phyloP scores from a whole-genome alignment of 2,797 vertebrate species.

The Danio choprae region DNA sequence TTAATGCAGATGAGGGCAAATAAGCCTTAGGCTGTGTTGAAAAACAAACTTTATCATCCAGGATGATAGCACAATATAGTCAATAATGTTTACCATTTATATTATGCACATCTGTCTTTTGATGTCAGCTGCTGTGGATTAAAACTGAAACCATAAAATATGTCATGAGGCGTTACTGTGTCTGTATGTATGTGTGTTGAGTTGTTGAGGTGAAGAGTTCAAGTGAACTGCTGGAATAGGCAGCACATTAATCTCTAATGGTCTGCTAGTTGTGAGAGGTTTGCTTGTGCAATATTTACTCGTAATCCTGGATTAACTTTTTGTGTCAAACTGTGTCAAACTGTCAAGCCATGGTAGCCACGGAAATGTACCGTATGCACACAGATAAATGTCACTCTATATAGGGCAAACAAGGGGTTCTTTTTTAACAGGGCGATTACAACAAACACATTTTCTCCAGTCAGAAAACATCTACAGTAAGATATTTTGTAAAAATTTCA shows the following conservation, averaged over 20 bases:
- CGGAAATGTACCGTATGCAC: slow-evolving; percentile 7
- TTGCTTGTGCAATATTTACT: slow-evolving; percentile 20
- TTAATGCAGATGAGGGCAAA: not conserved
- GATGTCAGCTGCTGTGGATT: slow-evolving; percentile 62
- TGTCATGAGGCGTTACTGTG: slow-evolving; percentile 6
- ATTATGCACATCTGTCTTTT: slow-evolving; percentile 56
- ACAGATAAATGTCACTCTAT: slow-evolving; percentile 26
- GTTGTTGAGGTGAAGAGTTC: slow-evolving; percentile 10
- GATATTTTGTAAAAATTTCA: too few relatives aligned
- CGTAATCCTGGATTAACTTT: slow-evolving; percentile 43
- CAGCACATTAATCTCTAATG: slow-evolving; percentile 16
- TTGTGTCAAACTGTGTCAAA: not conserved
- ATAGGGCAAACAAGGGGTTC: too few relatives aligned
- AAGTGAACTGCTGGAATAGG: not conserved
- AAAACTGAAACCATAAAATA: slow-evolving; percentile 66
- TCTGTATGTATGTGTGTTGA: slow-evolving; percentile 32
- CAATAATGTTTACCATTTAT: slow-evolving; percentile 50
- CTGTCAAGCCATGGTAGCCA: not conserved
- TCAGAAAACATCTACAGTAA: too few relatives aligned
- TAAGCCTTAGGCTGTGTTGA: not conserved
- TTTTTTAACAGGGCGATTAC: too few relatives aligned
- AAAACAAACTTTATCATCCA: not conserved
- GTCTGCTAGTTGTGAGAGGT: slow-evolving; percentile 3
- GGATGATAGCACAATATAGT: not conserved
- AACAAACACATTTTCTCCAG: too few relatives aligned